Evolutionary conservation across 2,113 vertebrate species (phyloP).

Genomic region (Hypomesus transpacificus): DNA sequence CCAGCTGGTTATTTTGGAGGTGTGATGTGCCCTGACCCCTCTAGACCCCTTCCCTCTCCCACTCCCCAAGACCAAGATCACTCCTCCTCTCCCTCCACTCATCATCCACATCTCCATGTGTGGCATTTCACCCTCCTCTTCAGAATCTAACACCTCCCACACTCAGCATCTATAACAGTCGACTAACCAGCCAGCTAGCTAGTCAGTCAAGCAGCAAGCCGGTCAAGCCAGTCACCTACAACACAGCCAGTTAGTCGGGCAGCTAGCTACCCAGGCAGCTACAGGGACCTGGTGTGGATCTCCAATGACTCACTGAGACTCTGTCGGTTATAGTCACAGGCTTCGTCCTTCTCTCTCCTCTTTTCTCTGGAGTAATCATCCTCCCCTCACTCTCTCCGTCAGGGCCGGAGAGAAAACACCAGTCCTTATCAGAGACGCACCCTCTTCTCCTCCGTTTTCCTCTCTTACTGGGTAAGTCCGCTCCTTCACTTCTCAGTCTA

Average conservation of each 20-base stretch:
- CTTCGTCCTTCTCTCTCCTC: neutral
- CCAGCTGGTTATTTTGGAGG: slow-evolving; percentile 38
- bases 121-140: slow-evolving; percentile 61
- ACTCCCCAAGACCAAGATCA: no score
- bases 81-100: slow-evolving; percentile 5
- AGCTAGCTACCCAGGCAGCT: slow-evolving; percentile 30
- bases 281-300: slow-evolving; percentile 12
- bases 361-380: neutral
- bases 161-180: slow-evolving; percentile 48
- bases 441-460: neutral
- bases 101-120: slow-evolving; percentile 43
- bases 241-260: neutral
- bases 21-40: slow-evolving; percentile 42
- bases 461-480: slow-evolving; percentile 1
- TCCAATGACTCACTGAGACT: slow-evolving; percentile 37
- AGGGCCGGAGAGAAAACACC: neutral
- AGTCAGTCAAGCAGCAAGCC: neutral
- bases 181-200: neutral
- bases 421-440: neutral
- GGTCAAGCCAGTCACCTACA: neutral
- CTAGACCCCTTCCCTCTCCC: no score
- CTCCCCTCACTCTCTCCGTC: neutral
- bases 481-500: neutral
- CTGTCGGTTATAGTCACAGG: no score
- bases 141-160: slow-evolving; percentile 66